Conservation (phyloP, 2,797 vertebrate genomes). For the Lutra lutra region DNA sequence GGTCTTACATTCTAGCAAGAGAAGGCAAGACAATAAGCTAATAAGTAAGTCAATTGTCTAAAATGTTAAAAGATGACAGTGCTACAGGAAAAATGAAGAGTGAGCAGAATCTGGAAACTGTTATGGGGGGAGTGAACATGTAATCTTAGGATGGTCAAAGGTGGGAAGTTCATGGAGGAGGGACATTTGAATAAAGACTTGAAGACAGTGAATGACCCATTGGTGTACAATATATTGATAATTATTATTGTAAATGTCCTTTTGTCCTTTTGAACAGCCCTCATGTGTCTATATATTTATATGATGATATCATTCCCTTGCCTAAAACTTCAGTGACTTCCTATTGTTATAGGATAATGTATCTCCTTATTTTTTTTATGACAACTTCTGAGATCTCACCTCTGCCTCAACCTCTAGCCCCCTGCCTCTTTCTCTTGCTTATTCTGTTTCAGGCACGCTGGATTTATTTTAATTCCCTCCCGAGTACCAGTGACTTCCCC, state of each 20-base stretch:
- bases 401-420: not conserved
- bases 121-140: not conserved
- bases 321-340: not conserved
- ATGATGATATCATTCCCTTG: not conserved
- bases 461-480: not conserved
- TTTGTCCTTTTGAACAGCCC: not conserved
- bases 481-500: not conserved
- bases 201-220: not conserved
- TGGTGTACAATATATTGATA: not conserved
- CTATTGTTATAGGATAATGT: not conserved
- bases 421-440: not conserved
- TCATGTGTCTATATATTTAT: not conserved
- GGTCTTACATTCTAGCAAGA: slow-evolving; percentile 29
- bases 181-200: not conserved
- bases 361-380: not conserved
- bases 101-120: not conserved
- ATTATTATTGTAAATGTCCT: not conserved
- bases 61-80: not conserved
- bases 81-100: not conserved
- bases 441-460: not conserved
- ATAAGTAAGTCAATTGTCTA: not conserved
- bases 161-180: not conserved
- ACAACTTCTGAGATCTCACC: not conserved
- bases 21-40: not conserved
- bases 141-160: not conserved